Base-by-base conservation (phyloP, 1,140 invertebrate genomes). In the Zaprionus capensis region DNA sequence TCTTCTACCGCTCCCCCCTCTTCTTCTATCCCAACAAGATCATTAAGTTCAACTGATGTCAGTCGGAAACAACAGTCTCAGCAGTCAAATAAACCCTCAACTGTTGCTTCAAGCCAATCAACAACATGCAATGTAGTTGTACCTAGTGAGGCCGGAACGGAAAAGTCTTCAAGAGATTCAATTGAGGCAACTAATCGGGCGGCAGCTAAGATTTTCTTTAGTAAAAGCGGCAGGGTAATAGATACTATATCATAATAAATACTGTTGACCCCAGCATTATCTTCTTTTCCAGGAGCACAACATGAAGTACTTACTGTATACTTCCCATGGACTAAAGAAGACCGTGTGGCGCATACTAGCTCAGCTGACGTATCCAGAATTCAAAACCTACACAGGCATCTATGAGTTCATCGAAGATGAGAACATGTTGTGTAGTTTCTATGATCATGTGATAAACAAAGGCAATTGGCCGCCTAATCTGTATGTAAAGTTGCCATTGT, bases 401-500 rank as follows among this genome's bases (percentile, higher is more conserved):
- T 49, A 87, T 34, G 28, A 68, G 1, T 22, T 87, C 5, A 75
- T 78, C 22, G 12, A 44, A 5, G 36, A 67, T 12, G 70, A 67
- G 9, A 41, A 4, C 5, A 26, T 56, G 1, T 38, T 87, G 12
- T 1, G 4, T 2, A 51, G 24, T 1, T 80, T 66, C 41, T 70
- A 75, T 61, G n/a, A 34, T 6, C 80, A 82, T 44, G 80, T 87
- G 12, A 62, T 86, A 5, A 7, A 3, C 7, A n/a, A 55, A 20
- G 83, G 80, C 2, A 75, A 86, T 20, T 86, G 83, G 83, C 83
- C 83, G 7, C 4, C 55, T 7, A 77, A 74, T 28, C 36, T 86
- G 0, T 67, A 69, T 26, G 64, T 86, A 1, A 57, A 65, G 2
- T 14, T 86, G 38, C 20, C 55, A 5, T 11, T 34, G 58, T 17